Evolutionary conservation across 2,888 invertebrate genomes (phyloP), one percentile per base, ranked within the genome.

Genomic region (Tetropium fuscum): DNA sequence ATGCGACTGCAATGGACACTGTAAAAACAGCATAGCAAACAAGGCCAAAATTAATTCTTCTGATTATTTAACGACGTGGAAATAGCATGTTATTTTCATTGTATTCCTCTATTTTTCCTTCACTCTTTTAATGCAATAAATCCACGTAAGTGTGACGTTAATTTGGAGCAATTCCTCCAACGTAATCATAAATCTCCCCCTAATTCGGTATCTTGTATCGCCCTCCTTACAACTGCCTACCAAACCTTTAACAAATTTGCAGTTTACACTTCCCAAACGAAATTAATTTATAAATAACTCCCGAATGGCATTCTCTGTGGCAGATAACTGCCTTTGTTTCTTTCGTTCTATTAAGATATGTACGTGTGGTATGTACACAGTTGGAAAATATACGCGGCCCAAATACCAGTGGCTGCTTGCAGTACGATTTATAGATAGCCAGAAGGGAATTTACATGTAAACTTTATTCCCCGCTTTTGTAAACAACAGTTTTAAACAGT

Each of bases 141-240:
- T 61, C 38, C 45, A 20, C 19, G 44, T 54, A 22, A 57, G 43
- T 49, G 41, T 43, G 61, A 58, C 61, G 48, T 61, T 61, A 61
- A 61, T 61, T 61, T 57, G 53, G 13, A 34, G 47, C 57, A 58
- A 58, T 58, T 58, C 47, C 20, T 41, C 44, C 47, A 34, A 41
- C 53, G 47, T 36, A 36, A 41, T 32, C 53, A 53, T 58, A 53
- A 53, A 58, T 47, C 48, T 30, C 53, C 13, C 36, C 38, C 30
- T 47, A 53, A 58, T 58, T 58, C 41, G 53, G 38, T 53, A 58
- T 58, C 53, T 41, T 41, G 22, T 53, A 18, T 57, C 43, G 43
- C 44, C 27, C 41, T 53, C 40, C 30, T 55, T 53, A 6, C 30
- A 19, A 40, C 25, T 25, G 8, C 48, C 6, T 13, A 15, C 25